A percentile compares a stretch with the other conserved stretches of the same genome.
Evolutionary conservation across 2,797 vertebrate genomes (phyloP).

Genomic region (Notoglanidium macrostoma): DNA sequence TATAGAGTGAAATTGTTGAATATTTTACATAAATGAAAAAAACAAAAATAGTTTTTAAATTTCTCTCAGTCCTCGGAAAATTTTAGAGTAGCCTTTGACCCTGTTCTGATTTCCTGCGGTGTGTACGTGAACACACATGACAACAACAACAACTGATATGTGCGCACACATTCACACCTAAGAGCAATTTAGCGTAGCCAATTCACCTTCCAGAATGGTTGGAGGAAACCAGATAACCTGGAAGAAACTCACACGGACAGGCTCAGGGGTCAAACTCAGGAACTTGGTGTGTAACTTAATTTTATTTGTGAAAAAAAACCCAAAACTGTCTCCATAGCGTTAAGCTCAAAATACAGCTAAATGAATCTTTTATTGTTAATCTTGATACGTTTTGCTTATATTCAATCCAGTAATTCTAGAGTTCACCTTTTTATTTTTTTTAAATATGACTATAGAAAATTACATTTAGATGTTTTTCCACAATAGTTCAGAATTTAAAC

Average conservation of each 20-base stretch:
- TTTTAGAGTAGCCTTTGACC: too few relatives aligned
- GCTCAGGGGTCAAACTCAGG: background rate
- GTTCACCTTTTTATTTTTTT: background rate
- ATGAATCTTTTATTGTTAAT: background rate
- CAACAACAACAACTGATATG: too few relatives aligned
- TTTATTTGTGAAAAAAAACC: too few relatives aligned
- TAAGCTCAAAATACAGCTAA: background rate
- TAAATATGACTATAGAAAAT: background rate
- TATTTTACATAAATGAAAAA: too few relatives aligned
- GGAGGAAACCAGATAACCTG: background rate
- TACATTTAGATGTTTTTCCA: too few relatives aligned
- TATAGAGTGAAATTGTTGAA: too few relatives aligned
- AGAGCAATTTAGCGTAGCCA: background rate
- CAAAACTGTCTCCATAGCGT: too few relatives aligned
- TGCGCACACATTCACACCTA: background rate
- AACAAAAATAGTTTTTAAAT: too few relatives aligned
- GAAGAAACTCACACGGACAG: background rate
- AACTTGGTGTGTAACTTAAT: too few relatives aligned
- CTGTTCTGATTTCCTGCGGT: too few relatives aligned
- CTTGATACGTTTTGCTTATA: background rate
- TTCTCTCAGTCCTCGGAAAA: too few relatives aligned
- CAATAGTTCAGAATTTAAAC: background rate
- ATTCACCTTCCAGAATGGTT: background rate
- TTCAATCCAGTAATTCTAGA: background rate
- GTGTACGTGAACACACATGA: too few relatives aligned